Base-by-base conservation (phyloP, 1,140 invertebrate genomes). In the Drosophila kikkawai region DNA sequence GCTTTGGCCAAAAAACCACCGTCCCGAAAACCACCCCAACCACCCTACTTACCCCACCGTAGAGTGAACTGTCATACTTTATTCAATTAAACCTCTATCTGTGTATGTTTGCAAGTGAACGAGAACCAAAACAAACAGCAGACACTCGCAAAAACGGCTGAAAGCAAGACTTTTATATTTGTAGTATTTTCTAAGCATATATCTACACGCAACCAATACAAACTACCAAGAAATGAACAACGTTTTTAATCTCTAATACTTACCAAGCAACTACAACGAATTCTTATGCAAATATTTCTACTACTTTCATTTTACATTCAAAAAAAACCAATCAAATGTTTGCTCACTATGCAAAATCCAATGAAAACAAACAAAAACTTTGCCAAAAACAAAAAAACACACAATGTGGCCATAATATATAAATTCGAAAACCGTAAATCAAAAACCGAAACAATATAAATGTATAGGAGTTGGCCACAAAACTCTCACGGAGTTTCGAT, bases 401-500 rank as follows among this genome's bases (percentile, higher is more conserved):
- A 41, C 51, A 47, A 74, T 82, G 61, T 75, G 78, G 74, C 80
- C 61, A 55, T 45, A 70, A 19, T 48, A n/a, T n/a, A 15, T 50
- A 48, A 22, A 55, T 55, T 57, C 45, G 59, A 64, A 76, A 55
- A 55, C 50, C 44, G 56, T 17, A 47, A 47, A 8, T 37, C 45
- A 51, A 58, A 44, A 63, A 41, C 55, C 56, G 64, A 80, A 66
- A 63, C 56, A 65, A 59, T 44, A 70, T 66, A 79, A 59, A 80
- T 71, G 66, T 82, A 71, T 94, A 96, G 96, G 96, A 97, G 94
- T 94, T 97, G 93, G 96, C 96, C 76, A 96, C 97, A 94, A 97
- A 97, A 93, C 94, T 97, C 73, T 97, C 96, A 75, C 94, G 96
- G 83, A 96, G 96, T 94, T 97, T 96, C 93, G 96, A 97, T 93